Conservation (phyloP, 2,113 vertebrate genomes). For the Bettongia penicillata region DNA sequence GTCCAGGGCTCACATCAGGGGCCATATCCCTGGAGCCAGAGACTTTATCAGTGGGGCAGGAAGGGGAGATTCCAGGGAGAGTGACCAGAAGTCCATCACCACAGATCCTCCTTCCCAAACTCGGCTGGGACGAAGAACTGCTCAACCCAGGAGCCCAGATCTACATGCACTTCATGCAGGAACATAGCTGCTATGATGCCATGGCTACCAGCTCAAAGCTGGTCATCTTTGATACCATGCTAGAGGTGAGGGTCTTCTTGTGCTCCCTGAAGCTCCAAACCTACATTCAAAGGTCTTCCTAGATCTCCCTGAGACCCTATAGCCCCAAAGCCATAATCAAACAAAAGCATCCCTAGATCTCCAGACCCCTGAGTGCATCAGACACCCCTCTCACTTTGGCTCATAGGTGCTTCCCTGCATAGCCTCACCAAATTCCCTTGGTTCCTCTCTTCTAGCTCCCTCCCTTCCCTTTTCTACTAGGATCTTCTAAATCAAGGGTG, state of each 20-base stretch:
- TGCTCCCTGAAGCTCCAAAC: neutral
- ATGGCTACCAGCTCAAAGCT: conserved; percentile 97
- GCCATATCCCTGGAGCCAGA: neutral
- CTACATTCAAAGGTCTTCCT: neutral
- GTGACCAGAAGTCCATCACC: conserved; percentile 12
- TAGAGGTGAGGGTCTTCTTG: conserved; percentile 85
- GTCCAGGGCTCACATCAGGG: neutral
- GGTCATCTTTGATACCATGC: conserved; percentile 91
- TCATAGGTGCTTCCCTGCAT: neutral
- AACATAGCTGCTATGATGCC: conserved; percentile 92
- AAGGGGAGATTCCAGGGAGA: conserved; percentile 44
- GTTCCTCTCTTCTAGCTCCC: neutral
- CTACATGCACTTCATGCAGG: conserved; percentile 96
- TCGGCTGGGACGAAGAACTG: conserved; percentile 76
- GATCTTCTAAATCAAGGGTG: no score
- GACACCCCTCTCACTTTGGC: no score
- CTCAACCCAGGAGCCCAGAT: conserved; percentile 84
- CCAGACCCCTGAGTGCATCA: neutral
- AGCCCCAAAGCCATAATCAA: neutral
- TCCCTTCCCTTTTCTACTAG: neutral
- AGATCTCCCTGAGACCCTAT: neutral
- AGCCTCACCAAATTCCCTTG: neutral
- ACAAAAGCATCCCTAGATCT: neutral
- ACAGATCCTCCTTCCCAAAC: conserved; percentile 36
- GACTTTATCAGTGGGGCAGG: neutral